Conservation (phyloP, 2,797 vertebrate species). For the Pangasius larnaudii region DNA sequence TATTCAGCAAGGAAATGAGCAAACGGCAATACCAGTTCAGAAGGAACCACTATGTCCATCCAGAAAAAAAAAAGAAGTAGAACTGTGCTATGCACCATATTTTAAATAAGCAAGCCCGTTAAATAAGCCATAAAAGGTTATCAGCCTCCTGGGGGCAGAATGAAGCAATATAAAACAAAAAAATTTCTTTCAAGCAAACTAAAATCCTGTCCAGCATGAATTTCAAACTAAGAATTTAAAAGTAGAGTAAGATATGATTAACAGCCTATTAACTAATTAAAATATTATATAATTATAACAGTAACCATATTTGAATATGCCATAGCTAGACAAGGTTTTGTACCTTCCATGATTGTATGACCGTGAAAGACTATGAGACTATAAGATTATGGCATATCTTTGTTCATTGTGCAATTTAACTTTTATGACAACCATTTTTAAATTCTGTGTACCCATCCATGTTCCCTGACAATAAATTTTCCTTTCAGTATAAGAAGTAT, state of each 20-base stretch:
- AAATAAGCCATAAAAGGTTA: background rate
- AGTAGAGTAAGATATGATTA: background rate
- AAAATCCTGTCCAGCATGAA: background rate
- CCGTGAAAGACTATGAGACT: background rate
- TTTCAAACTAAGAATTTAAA: background rate
- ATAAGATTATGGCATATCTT: background rate
- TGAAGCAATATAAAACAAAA: background rate
- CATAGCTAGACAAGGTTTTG: background rate
- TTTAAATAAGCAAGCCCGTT: background rate
- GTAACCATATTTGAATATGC: background rate
- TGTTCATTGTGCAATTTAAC: background rate
- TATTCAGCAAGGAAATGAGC: background rate
- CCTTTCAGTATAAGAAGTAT: slow-evolving; percentile 87
- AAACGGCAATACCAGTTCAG: background rate
- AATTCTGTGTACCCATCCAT: slow-evolving; percentile 10
- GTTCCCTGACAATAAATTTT: background rate
- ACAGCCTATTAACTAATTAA: too few relatives aligned
- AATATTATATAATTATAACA: background rate
- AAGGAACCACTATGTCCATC: background rate
- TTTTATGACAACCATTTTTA: background rate
- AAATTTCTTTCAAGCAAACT: background rate
- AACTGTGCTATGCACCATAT: background rate
- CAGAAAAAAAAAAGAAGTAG: background rate
- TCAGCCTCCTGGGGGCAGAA: background rate
- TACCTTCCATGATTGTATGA: background rate